Evolutionary conservation across 1,140 invertebrate species (phyloP).

Genomic region (Micrasema minimum): DNA sequence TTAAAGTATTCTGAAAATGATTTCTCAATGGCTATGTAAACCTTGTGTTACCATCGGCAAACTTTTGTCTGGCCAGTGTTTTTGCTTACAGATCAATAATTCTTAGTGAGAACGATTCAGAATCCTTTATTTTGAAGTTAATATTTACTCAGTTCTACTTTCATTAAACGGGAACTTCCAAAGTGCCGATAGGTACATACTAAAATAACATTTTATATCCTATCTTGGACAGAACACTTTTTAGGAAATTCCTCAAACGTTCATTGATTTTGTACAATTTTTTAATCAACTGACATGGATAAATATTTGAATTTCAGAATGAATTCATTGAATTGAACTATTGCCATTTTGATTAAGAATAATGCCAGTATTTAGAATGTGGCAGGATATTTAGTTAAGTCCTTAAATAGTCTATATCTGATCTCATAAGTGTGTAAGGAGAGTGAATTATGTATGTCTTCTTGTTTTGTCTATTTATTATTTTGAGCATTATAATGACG

Average conservation of each 20-base stretch:
- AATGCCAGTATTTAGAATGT: slow-evolving; percentile 36
- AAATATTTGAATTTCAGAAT: too few species aligned
- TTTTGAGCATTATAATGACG: slow-evolving; percentile 20
- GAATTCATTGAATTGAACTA: too few species aligned
- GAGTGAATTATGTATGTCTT: slow-evolving; percentile 16
- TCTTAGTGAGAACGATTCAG: too few species aligned
- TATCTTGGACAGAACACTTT: too few species aligned
- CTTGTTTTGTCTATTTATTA: slow-evolving; percentile 25
- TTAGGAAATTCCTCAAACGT: too few species aligned
- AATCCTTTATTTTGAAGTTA: too few species aligned
- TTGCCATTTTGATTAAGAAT: slow-evolving; percentile 37
- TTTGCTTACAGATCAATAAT: neutral
- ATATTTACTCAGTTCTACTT: too few species aligned
- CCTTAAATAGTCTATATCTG: slow-evolving; percentile 41
- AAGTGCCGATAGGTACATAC: too few species aligned
- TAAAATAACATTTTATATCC: too few species aligned
- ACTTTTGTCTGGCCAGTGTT: slow-evolving; percentile 14
- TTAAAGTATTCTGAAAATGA: neutral
- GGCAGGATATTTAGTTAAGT: slow-evolving; percentile 34
- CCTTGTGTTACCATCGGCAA: slow-evolving; percentile 12
- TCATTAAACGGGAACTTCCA: too few species aligned
- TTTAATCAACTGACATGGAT: too few species aligned
- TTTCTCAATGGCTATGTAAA: neutral
- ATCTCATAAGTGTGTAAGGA: slow-evolving; percentile 35
- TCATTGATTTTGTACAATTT: too few species aligned